Evolutionary conservation across 1,140 invertebrate species (phyloP).

Genomic region (Melitaea cinxia): DNA sequence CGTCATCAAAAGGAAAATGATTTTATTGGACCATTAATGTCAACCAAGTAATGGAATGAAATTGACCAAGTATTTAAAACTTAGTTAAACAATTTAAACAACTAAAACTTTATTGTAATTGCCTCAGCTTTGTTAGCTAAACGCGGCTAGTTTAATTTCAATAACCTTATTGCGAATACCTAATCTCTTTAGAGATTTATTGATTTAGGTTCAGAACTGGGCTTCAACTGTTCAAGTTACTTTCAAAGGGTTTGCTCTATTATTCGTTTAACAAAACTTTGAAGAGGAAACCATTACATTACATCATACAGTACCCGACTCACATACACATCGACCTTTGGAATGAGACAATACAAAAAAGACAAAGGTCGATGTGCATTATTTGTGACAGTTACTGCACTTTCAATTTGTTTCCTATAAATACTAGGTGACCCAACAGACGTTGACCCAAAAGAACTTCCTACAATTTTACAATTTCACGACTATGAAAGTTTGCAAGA

Average conservation of each 20-base stretch:
- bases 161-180: background rate
- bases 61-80: background rate
- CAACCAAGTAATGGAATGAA: background rate
- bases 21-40: no score
- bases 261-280: slow-evolving; percentile 2
- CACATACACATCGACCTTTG: no score
- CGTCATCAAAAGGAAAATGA: no score
- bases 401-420: no score
- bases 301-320: background rate
- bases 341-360: no score
- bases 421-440: no score
- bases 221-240: background rate
- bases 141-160: background rate
- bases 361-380: no score
- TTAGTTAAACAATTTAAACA: background rate
- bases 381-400: no score
- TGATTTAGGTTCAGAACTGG: background rate
- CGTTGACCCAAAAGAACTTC: no score
- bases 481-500: no score
- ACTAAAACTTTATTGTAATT: background rate
- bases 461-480: no score
- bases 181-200: slow-evolving; percentile 8
- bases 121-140: background rate
- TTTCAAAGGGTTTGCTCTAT: background rate
- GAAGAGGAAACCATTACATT: background rate